Evolutionary conservation across 2,113 vertebrate species (phyloP).

Genomic region (Crotalus horridus): DNA sequence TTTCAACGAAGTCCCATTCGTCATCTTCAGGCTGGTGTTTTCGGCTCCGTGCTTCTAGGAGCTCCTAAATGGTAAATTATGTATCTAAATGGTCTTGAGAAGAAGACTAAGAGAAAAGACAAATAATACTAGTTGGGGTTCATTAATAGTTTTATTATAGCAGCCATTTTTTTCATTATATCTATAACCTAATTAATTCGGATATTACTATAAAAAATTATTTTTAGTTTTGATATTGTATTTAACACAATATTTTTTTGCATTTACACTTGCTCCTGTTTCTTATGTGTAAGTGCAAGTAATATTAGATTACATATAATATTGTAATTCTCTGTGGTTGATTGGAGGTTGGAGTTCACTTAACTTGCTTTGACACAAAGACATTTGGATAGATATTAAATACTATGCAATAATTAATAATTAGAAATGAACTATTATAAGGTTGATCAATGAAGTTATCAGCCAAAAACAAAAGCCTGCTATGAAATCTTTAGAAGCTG

Average conservation of each 20-base stretch:
- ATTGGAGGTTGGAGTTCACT: background rate
- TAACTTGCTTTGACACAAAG: background rate
- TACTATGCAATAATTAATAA: constrained; percentile 6
- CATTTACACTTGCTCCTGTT: background rate
- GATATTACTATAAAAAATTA: background rate
- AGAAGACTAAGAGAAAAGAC: background rate
- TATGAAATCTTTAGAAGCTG: background rate
- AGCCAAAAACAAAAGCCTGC: background rate
- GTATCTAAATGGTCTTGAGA: background rate
- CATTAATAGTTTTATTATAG: background rate
- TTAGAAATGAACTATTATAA: background rate
- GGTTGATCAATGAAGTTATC: background rate
- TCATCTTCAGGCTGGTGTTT: too few relatives aligned
- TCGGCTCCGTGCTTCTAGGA: too few relatives aligned
- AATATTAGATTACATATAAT: background rate
- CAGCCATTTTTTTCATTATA: background rate
- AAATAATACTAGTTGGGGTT: background rate
- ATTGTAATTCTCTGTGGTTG: background rate
- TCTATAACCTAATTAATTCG: background rate
- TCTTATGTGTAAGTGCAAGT: background rate
- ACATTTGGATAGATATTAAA: background rate
- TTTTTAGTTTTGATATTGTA: background rate
- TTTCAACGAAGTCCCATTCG: too few relatives aligned
- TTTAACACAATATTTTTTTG: background rate
- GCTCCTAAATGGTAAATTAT: too few relatives aligned